Conservation (phyloP, 2,113 vertebrate species). For the Pogonocichla stellata region DNA sequence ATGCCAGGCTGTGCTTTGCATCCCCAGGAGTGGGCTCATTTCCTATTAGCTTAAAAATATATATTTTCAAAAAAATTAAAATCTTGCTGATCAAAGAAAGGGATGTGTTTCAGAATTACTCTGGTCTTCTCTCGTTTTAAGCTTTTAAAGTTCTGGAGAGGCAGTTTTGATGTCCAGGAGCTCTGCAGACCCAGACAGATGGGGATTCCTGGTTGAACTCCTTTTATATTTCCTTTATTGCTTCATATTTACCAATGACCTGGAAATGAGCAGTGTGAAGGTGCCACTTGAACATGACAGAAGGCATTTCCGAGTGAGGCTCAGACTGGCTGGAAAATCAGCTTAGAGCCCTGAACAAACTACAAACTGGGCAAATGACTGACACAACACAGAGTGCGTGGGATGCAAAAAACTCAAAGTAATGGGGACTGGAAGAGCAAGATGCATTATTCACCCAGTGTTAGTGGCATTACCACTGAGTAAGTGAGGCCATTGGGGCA, state of each 20-base stretch:
- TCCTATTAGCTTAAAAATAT: not conserved
- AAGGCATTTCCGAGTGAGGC: not conserved
- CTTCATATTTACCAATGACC: not conserved
- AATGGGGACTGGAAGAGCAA: not conserved
- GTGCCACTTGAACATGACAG: not conserved
- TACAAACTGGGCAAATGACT: not conserved
- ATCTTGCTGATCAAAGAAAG: not conserved
- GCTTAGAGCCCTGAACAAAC: not conserved
- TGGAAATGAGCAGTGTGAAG: not conserved
- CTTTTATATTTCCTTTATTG: not conserved
- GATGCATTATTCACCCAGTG: fast-evolving
- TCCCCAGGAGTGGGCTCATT: not conserved
- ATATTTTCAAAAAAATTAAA: not conserved
- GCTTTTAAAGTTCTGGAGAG: not conserved
- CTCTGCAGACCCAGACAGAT: not conserved
- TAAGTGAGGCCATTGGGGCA: not conserved
- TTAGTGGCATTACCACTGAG: not conserved
- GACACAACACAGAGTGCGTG: fast-evolving
- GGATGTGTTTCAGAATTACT: not conserved
- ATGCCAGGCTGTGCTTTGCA: not conserved
- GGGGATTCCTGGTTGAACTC: not conserved
- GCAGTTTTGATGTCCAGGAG: not conserved
- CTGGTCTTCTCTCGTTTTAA: not conserved
- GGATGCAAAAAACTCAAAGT: not conserved
- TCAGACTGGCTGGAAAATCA: not conserved